Evolutionary conservation across 2,113 vertebrate species (phyloP).

Genomic region (Gopherus flavomarginatus): DNA sequence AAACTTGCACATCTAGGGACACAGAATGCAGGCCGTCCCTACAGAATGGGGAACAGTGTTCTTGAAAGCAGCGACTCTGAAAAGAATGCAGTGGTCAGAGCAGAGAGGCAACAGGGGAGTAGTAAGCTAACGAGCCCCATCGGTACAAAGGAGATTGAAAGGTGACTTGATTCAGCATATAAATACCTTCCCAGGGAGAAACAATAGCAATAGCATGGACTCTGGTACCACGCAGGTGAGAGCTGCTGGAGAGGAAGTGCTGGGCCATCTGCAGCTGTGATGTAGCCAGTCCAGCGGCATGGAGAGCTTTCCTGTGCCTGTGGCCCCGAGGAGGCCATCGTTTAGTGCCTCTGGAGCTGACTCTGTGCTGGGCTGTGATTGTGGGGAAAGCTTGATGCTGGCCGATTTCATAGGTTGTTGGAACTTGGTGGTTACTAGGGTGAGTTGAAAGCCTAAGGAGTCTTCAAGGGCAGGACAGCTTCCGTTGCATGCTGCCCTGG

Average conservation of each 20-base stretch:
- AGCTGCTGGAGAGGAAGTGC: background rate
- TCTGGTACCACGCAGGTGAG: background rate
- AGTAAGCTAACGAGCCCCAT: no score
- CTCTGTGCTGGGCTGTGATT: background rate
- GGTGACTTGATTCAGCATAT: background rate
- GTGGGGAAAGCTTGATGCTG: background rate
- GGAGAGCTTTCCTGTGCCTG: background rate
- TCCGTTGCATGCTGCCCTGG: no score
- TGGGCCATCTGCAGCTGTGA: no score
- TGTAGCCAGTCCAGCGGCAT: no score
- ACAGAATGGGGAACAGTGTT: background rate
- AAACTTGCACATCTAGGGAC: background rate
- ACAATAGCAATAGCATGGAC: background rate
- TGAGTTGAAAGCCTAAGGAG: background rate
- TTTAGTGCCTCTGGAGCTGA: background rate
- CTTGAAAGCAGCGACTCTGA: background rate
- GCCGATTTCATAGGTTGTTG: background rate
- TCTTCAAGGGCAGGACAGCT: no score
- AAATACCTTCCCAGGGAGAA: background rate
- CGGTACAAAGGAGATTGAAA: background rate
- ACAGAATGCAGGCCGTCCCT: background rate
- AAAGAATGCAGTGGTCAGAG: background rate
- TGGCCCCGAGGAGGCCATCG: background rate
- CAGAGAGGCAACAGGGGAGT: background rate
- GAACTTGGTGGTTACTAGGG: background rate